Conservation (phyloP, 2,113 vertebrate genomes). For the Python bivittatus region DNA sequence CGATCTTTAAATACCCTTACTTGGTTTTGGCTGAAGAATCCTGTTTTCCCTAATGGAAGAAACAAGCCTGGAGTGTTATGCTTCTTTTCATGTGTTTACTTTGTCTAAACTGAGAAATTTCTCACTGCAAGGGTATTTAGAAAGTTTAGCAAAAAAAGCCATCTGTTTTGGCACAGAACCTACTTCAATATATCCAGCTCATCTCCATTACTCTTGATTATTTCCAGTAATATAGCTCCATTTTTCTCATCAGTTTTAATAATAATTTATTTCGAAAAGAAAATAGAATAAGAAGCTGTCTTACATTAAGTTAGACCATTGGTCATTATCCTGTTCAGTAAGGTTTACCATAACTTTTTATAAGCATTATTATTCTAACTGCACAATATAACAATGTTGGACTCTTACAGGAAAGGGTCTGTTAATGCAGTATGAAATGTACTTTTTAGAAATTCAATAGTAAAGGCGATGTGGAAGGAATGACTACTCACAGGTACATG, state of each 20-base stretch:
- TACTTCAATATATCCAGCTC: constrained; percentile 43
- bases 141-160: constrained; percentile 36
- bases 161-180: constrained; percentile 59
- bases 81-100: constrained; percentile 49
- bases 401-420: neutral
- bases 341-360: neutral
- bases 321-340: neutral
- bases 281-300: constrained; percentile 35
- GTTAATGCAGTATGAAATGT: neutral
- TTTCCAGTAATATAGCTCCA: constrained; percentile 41
- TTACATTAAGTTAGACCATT: neutral
- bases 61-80: constrained; percentile 31
- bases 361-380: neutral
- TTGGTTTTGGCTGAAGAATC: constrained; percentile 50
- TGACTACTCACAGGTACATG: neutral
- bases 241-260: constrained; percentile 53
- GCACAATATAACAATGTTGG: neutral
- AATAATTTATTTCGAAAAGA: constrained; percentile 55
- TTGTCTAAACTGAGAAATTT: constrained; percentile 49
- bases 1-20: constrained; percentile 50
- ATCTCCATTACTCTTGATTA: constrained; percentile 52
- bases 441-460: neutral
- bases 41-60: constrained; percentile 51
- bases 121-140: constrained; percentile 55
- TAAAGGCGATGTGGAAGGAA: neutral